phyloP scores from a whole-genome alignment of 2,888 invertebrate species.

The Saturnia japonica region DNA sequence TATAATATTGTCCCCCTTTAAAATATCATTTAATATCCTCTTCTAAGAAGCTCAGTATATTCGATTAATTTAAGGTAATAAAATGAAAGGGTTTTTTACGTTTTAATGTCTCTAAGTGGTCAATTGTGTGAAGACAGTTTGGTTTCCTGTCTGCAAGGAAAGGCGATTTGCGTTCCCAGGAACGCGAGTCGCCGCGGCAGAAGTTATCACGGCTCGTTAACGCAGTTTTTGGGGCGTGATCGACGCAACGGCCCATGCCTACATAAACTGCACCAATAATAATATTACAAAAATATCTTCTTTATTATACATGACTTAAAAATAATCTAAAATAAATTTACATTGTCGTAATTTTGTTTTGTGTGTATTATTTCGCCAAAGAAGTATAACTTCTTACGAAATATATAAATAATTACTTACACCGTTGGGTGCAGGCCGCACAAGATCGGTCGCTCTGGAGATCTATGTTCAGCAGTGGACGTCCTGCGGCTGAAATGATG shows the following conservation, averaged over 20 bases:
- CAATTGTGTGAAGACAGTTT: conserved; percentile 49
- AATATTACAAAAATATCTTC: conserved; percentile 1
- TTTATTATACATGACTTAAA: not conserved
- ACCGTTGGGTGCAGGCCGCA: too few relatives aligned
- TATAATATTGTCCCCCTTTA: not conserved
- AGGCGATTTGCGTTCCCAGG: conserved; percentile 71
- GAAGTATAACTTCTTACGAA: too few relatives aligned
- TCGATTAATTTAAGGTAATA: not conserved
- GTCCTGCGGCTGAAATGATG: too few relatives aligned
- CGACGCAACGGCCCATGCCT: conserved; percentile 73
- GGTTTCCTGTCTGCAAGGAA: conserved; percentile 42
- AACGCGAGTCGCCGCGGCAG: conserved; percentile 42
- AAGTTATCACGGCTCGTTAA: conserved; percentile 64
- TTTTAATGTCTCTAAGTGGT: conserved; percentile 30
- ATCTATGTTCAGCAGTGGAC: too few relatives aligned
- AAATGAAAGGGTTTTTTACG: not conserved
- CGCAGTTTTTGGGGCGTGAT: conserved; percentile 77
- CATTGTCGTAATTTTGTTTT: too few relatives aligned
- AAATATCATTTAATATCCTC: not conserved
- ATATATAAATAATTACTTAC: too few relatives aligned
- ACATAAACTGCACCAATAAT: conserved; percentile 68
- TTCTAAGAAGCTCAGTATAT: not conserved
- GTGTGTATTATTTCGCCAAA: too few relatives aligned
- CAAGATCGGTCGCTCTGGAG: too few relatives aligned
- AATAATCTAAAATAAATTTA: too few relatives aligned